phyloP scores from a whole-genome alignment of 2,113 vertebrate species.

The Pterophyllum scalare region DNA sequence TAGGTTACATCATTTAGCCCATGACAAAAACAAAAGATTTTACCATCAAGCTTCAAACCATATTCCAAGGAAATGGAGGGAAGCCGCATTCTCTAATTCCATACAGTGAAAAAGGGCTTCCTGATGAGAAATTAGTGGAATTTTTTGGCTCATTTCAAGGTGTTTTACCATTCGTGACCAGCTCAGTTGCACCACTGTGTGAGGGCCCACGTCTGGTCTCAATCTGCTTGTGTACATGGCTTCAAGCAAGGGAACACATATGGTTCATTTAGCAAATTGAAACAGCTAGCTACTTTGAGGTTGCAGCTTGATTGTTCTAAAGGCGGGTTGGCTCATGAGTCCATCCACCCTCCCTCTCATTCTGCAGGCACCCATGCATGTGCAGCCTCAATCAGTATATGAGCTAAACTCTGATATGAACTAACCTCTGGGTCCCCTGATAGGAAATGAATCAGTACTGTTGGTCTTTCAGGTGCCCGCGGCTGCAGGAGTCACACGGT shows the following conservation, averaged over 20 bases:
- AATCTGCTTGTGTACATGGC: slow-evolving; percentile 36
- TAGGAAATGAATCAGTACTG: slow-evolving; percentile 49
- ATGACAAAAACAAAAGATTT: background rate
- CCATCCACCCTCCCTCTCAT: background rate
- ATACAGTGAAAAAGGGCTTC: background rate
- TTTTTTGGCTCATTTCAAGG: slow-evolving; percentile 14
- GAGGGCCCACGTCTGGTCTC: slow-evolving; percentile 18
- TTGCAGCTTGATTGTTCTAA: slow-evolving; percentile 39
- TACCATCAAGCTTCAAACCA: background rate
- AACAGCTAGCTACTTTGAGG: slow-evolving; percentile 24
- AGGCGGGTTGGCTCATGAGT: background rate
- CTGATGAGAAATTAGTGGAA: background rate
- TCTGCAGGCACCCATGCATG: slow-evolving; percentile 1
- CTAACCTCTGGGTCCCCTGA: slow-evolving; percentile 37
- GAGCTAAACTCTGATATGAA: slow-evolving; percentile 10
- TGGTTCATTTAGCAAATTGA: slow-evolving; percentile 52
- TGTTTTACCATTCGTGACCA: slow-evolving; percentile 19
- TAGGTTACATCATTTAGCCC: background rate
- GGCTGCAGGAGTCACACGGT: slow-evolving; percentile 55
- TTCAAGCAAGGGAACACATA: slow-evolving; percentile 27
- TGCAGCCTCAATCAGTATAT: slow-evolving; percentile 4
- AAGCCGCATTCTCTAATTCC: background rate
- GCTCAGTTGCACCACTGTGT: background rate
- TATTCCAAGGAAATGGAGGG: background rate
- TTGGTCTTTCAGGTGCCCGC: slow-evolving; percentile 24